Evolutionary conservation across 2,888 invertebrate genomes (phyloP), one percentile per base, ranked within the genome.

Genomic region (Oligia latruncula): DNA sequence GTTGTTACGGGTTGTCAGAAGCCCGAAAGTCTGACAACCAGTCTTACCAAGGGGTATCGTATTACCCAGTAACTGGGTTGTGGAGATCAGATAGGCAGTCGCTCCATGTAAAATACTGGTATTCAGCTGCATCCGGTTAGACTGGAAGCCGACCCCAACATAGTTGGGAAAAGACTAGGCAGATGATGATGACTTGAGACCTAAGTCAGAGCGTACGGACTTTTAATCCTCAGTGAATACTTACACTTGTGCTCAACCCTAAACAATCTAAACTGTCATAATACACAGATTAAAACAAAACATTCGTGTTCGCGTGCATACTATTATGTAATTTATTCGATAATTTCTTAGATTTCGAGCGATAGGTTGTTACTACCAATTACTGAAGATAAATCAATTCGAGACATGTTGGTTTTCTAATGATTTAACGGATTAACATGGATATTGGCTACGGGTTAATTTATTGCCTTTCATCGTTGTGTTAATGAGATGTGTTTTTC

Each of bases 261-360:
- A 60, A 70, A 73, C 77, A 66, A 20, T 62, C 3, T 8, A 75
- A 73, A 64, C 43, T 43, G 35, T 60, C 29, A n/a, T 8, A 23
- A 0, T 46, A 52, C 1, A 74, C 58, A 49, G 52, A 74, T 71
- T 62, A 65, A 23, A 15, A 58, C 52, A n/a, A 70, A 58, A 80
- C 75, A 65, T 77, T 65, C 70, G 55, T 68, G 86, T 23, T 88
- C 4, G 83, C 86, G 86, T 88, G 87, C 67, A 71, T 83, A 79
- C 49, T 49, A 75, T 88, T 88, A 85, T 77, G 67, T 78, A 80
- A 88, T 87, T 85, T 81, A 74, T 81, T 89, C 71, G 67, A 65
- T 78, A 74, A 78, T 80, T 55, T 75, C 43, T 40, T 55, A 43
- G 55, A 76, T 76, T 66, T 68, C 43, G 35, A 65, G 15, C 71